These are phyloP conservation scores for Catostomus latipinnis DNA, from an alignment of 2,797 vertebrate genomes.

Conservation along the genomic window DNA sequence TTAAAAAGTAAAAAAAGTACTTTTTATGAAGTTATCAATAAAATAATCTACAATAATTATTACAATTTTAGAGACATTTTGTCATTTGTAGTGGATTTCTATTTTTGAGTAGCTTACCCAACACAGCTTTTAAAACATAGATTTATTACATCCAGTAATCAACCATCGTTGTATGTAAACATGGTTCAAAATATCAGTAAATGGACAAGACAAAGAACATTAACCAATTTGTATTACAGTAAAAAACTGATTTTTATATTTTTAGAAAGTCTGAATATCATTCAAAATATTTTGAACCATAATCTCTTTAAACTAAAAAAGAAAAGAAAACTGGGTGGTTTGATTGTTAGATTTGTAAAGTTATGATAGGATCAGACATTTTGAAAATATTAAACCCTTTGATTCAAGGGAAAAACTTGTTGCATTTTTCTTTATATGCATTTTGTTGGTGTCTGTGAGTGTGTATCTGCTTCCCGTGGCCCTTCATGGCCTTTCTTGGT, in stretches of 20 bases:
- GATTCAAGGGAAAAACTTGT: background rate
- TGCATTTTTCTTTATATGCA: slow-evolving; percentile 13
- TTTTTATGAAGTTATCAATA: no score
- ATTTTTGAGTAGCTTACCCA: no score
- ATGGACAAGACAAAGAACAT: background rate
- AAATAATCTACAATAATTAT: no score
- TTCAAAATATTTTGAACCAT: slow-evolving; percentile 10
- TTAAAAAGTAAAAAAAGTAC: no score
- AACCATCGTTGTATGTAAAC: no score
- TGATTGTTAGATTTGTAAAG: no score
- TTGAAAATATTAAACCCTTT: background rate
- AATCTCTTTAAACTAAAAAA: background rate
- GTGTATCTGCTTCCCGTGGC: slow-evolving; percentile 18
- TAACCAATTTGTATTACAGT: background rate
- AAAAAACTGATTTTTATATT: background rate
- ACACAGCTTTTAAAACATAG: no score
- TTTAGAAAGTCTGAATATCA: background rate
- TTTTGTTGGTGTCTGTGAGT: slow-evolving; percentile 49
- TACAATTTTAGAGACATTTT: no score
- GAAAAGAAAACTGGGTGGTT: background rate
- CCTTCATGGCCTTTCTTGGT: slow-evolving; percentile 43
- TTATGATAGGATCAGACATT: background rate
- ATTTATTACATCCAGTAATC: no score
- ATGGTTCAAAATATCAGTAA: no score
- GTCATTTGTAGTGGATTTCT: no score